Evolutionary conservation across 2,113 vertebrate species (phyloP), one percentile per base, ranked within the genome.

Genomic region (Anser cygnoides): DNA sequence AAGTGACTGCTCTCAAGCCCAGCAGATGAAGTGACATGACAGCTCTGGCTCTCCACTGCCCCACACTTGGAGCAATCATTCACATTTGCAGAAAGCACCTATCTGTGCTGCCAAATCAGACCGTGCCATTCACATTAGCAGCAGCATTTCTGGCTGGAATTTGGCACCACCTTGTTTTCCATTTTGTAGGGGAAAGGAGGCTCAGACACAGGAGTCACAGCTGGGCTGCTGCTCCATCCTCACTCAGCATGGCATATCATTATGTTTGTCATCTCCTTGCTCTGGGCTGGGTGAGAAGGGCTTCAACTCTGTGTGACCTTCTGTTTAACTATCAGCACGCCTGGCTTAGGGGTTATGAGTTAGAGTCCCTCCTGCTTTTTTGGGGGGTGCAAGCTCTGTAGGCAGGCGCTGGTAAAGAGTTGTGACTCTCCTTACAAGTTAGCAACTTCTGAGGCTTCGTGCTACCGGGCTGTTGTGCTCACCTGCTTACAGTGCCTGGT

Each of bases 51-150:
- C 50, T 88, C 33, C 25, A 28, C 79, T 0, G 1, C 26, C 21
- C 82, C 0, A 0, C 1, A 2, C 43, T 52, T 8, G 37, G 55
- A 49, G 18, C 23, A 31, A 28, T 43, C 57, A 41, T 33, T 85
- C 26, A n/a, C 12, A 10, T 68, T 84, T 82, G 58, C 4, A 3
- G 71, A 66, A 84, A 63, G 63, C 6, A 41, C 3, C 3, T 7
- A 8, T 74, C 50, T 31, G 10, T 10, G 43, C n/a, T 35, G 37
- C 39, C 50, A 73, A 41, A 66, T 55, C 21, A 58, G 31, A 67
- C 12, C 21, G 13, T 25, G 17, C 37, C 11, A 0, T 50, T 88
- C 37, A 52, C 8, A 3, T 77, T 35, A 33, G 41, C 55, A 57
- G 52, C 52, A 78, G 77, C 20, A 46, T 55, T 90, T 86, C 44